Evolutionary conservation across 2,888 invertebrate genomes (phyloP).

Genomic region (Drosophila heteroneura): DNA sequence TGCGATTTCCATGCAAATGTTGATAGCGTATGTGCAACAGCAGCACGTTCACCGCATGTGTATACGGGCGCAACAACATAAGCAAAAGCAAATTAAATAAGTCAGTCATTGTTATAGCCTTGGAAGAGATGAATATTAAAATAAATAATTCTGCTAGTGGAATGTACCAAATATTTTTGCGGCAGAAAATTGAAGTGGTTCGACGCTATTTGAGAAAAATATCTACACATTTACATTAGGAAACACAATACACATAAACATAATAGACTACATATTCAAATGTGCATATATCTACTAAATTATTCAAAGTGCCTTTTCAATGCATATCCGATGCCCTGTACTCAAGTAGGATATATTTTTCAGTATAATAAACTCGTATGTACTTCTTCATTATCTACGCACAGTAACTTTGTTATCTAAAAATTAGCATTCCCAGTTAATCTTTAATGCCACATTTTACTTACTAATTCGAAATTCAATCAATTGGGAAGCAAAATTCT

Average conservation of each 20-base stretch:
- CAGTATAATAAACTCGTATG: background rate
- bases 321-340: background rate
- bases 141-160: constrained; percentile 38
- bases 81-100: constrained; percentile 36
- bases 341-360: background rate
- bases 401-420: background rate
- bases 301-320: background rate
- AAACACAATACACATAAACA: background rate
- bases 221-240: background rate
- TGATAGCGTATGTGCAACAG: constrained; percentile 25
- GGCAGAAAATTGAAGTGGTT: background rate
- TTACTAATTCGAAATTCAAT: background rate
- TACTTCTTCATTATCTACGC: background rate
- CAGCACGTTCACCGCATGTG: constrained; percentile 31
- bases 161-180: constrained; percentile 10
- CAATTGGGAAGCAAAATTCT: background rate
- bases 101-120: constrained; percentile 39
- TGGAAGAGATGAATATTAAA: constrained; percentile 20
- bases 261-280: background rate
- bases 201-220: background rate
- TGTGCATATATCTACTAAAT: background rate
- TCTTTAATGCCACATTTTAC: background rate
- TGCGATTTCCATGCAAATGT: constrained; percentile 67
- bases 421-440: background rate
- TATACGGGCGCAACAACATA: background rate